Percentiles rank a stretch among this genome's conserved stretches.
These are phyloP conservation scores for Drosophila tristis DNA, from an alignment of 1,140 invertebrate genomes.

Conservation along the genomic window DNA sequence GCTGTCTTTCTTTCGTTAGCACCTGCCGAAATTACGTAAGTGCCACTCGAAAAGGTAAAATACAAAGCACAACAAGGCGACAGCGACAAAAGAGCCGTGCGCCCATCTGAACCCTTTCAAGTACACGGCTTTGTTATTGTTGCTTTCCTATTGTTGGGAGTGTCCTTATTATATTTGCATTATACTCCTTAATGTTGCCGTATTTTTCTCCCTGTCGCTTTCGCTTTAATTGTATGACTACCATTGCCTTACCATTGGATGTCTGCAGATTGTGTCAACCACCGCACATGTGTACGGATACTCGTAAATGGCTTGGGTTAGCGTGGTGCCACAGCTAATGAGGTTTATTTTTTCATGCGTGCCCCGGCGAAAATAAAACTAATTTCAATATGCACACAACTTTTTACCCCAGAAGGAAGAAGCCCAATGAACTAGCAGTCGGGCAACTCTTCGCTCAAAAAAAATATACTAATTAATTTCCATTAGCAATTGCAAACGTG, in stretches of 20 bases:
- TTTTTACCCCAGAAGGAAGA: conserved; percentile 11
- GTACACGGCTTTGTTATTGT: conserved; percentile 18
- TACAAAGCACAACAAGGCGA: conserved; percentile 25
- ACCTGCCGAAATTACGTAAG: conserved; percentile 76
- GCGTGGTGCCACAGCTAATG: conserved; percentile 47
- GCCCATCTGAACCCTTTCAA: conserved; percentile 57
- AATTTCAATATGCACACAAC: conserved; percentile 56
- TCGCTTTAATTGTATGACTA: background rate
- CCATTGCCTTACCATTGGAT: conserved; percentile 9
- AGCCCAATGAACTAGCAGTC: conserved; percentile 58
- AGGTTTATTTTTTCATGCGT: conserved; percentile 35
- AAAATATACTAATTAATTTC: conserved; percentile 61
- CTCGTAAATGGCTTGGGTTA: conserved; percentile 21
- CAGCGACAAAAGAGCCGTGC: conserved; percentile 11
- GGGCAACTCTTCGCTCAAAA: conserved; percentile 44
- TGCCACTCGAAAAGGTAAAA: conserved; percentile 59
- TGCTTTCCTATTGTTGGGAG: conserved; percentile 20
- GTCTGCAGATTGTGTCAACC: conserved; percentile 28
- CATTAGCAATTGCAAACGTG: conserved; percentile 67
- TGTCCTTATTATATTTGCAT: conserved; percentile 61
- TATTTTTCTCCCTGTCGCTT: conserved; percentile 7
- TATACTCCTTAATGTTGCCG: conserved; percentile 20
- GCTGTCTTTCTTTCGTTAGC: conserved; percentile 39
- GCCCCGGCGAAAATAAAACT: conserved; percentile 35
- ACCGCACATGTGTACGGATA: conserved; percentile 36